phyloP scores from a whole-genome alignment of 2,113 vertebrate genomes.

The Cairina moschata region DNA sequence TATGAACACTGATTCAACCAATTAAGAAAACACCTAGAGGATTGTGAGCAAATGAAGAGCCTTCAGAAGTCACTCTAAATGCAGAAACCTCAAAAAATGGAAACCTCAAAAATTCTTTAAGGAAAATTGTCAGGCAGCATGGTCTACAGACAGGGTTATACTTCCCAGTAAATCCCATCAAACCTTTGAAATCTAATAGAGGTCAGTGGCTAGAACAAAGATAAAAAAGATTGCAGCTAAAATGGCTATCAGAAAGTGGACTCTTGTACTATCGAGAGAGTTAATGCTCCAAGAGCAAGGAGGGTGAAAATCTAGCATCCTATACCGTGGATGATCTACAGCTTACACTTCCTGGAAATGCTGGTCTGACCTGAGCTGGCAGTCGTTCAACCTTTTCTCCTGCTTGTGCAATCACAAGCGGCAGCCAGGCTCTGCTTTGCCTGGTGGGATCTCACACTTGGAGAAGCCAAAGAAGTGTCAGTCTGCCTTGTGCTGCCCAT shows the following conservation, averaged over 20 bases:
- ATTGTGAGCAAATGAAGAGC: conserved; percentile 9
- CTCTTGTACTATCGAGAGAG: neutral
- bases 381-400: neutral
- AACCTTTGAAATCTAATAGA: neutral
- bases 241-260: neutral
- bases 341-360: neutral
- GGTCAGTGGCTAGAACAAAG: neutral
- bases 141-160: neutral
- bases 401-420: neutral
- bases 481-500: fast-evolving
- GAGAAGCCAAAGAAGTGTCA: neutral
- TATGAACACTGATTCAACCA: conserved; percentile 39
- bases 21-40: conserved; percentile 55
- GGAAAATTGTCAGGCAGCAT: neutral
- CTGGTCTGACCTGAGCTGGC: neutral
- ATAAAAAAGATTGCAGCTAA: neutral
- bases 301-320: neutral
- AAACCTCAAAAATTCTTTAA: neutral
- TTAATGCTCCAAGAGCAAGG: neutral
- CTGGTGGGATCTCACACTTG: neutral
- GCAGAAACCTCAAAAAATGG: neutral
- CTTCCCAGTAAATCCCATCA: neutral
- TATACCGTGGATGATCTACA: neutral
- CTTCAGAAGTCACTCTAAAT: conserved; percentile 29
- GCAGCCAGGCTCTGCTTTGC: neutral